Evolutionary conservation across 2,888 invertebrate genomes (phyloP).

Genomic region (Hartigia nigra): DNA sequence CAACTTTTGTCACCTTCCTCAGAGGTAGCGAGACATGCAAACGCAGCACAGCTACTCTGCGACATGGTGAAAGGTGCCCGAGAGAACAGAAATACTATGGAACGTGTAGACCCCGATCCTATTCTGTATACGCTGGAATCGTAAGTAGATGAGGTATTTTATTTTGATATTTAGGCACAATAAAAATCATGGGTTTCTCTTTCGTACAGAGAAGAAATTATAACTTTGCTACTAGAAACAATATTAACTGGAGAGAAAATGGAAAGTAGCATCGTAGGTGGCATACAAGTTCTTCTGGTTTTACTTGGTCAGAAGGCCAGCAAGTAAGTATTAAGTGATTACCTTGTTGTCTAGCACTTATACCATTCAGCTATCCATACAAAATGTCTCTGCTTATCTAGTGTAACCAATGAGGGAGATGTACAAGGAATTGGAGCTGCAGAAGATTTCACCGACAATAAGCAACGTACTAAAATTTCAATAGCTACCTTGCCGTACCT

Average conservation of each 20-base stretch:
- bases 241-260: slow-evolving; percentile 77
- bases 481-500: slow-evolving; percentile 76
- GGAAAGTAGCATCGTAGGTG: slow-evolving; percentile 81
- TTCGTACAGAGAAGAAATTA: slow-evolving; percentile 71
- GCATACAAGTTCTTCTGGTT: slow-evolving; percentile 82
- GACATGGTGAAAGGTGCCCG: slow-evolving; percentile 82
- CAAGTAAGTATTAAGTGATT: slow-evolving; percentile 54
- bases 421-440: slow-evolving; percentile 57
- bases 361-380: background rate
- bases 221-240: slow-evolving; percentile 77
- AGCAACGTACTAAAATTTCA: slow-evolving; percentile 73
- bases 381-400: slow-evolving; percentile 21
- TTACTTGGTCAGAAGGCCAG: slow-evolving; percentile 72
- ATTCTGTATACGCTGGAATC: slow-evolving; percentile 80
- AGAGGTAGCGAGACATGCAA: slow-evolving; percentile 83
- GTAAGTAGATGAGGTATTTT: slow-evolving; percentile 66
- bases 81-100: slow-evolving; percentile 70
- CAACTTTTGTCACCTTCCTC: slow-evolving; percentile 73
- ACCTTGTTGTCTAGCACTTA: background rate
- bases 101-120: slow-evolving; percentile 76
- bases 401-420: slow-evolving; percentile 43
- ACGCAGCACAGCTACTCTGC: slow-evolving; percentile 88
- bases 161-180: background rate
- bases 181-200: slow-evolving; percentile 9
- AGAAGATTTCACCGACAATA: slow-evolving; percentile 67